Evolutionary conservation across 2,888 invertebrate species (phyloP), one percentile per base, ranked within the genome.

Genomic region (Subacronicta megacephala): DNA sequence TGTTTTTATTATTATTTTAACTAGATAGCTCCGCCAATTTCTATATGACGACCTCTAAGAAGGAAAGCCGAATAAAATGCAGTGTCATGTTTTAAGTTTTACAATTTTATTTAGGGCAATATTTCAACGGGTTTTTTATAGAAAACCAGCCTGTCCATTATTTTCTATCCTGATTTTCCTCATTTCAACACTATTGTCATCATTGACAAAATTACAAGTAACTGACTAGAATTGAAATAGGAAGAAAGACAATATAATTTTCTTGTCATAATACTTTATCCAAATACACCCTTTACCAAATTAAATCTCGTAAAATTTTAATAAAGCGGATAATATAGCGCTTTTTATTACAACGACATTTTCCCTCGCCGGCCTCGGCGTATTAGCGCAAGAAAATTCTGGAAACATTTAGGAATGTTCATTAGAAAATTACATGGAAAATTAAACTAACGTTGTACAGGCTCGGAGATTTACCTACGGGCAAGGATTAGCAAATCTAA

Each of bases 301-400:
- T 57, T 13, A 15, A 15, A 1, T 33, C n/a, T 18, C 2, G n/a
- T 33, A 31, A 52, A 26, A 20, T 33, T 44, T 41, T 35, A 53
- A 64, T 42, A 53, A 42, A 15, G 17, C 20, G 17, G 20, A 16
- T 38, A 57, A 43, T 63, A 49, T 41, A 62, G 31, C 26, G 20
- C 38, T 43, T 15, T 10, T n/a, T 15, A 15, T 37, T 2, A 26
- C 29, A 16, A 29, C 17, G 7, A 7, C 15, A 26, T 45, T 41
- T 33, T 29, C 23, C 10, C 13, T 26, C 18, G 13, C 18, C 18
- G 23, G n/a, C 33, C 16, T 20, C 13, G 2, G 47, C 41, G 43
- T 29, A 41, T 37, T 17, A 23, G 12, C 5, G 0, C 9, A 42
- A 18, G 7, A 3, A 29, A 38, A 45, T 40, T 23, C 45, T 26